A percentile compares a stretch with the other conserved stretches of the same genome.
phyloP scores from a whole-genome alignment of 2,797 vertebrate genomes.

The Poeciliopsis presidionis region DNA sequence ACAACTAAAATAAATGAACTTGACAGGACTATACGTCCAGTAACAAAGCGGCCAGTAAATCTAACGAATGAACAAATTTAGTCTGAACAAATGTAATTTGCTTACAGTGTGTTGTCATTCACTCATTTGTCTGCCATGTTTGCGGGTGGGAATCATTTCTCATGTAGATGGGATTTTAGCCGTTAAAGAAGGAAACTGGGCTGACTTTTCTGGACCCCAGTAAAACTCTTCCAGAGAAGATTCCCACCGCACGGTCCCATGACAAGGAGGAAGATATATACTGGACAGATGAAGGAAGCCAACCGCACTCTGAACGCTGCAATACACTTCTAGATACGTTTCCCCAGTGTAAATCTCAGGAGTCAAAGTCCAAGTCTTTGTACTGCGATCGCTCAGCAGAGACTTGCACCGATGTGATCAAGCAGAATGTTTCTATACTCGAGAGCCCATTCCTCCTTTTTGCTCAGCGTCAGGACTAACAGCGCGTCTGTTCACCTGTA shows the following conservation, averaged over 20 bases:
- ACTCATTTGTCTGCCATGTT: background rate
- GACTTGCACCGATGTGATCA: conserved; percentile 33
- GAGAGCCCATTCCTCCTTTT: conserved; percentile 20
- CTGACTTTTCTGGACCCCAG: background rate
- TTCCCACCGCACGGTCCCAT: conserved; percentile 14
- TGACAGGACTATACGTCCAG: background rate
- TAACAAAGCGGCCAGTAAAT: background rate
- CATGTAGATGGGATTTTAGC: background rate
- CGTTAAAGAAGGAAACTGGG: background rate
- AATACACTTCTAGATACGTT: background rate
- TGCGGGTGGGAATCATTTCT: background rate
- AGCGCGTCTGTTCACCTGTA: conserved; percentile 56
- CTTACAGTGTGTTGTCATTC: background rate
- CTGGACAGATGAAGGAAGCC: conserved; percentile 23
- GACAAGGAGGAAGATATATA: conserved; percentile 16
- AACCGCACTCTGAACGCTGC: conserved; percentile 16
- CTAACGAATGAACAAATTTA: background rate
- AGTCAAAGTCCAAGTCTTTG: conserved; percentile 26
- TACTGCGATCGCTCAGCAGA: background rate
- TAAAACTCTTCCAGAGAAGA: conserved; percentile 14
- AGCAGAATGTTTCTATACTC: conserved; percentile 26
- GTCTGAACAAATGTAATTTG: background rate
- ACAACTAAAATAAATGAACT: background rate
- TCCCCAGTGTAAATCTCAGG: conserved; percentile 9
- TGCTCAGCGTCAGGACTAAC: conserved; percentile 42